Base-by-base conservation (phyloP, 64 coral and sea anemone species). In the Montipora cactus region DNA sequence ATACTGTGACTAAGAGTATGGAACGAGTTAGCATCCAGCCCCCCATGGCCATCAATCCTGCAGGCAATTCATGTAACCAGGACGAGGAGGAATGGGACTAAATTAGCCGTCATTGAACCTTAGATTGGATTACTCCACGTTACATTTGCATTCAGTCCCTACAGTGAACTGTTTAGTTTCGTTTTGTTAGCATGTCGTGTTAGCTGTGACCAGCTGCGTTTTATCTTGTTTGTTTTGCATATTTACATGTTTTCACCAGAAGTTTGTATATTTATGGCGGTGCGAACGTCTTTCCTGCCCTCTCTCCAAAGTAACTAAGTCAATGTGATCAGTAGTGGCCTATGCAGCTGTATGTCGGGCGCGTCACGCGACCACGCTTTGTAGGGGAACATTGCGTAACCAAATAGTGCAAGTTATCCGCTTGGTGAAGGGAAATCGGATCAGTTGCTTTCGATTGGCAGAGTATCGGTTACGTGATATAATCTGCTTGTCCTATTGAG, bases 21-120 rank as follows among this genome's bases (percentile, higher is more conserved):
- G 82, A 67, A 20, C 82, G 10, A 86, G 15, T 72, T 21, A 68
- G 46, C 66, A 59, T 86, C 47, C 61, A 72, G 7, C 45, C 66
- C 4, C 74, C 25, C 28, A 46, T 37, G 49, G 75, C 46, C 75
- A 77, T 16, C 44, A 47, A 13, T 14, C 44, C 75, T 14, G 14
- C 22, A 28, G 8, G 3, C 37, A 37, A 37, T 37, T 37, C 37
- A 74, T 25, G 16, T 51, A n/a, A 12, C 2, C 14, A 49, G 76
- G 76, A 78, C 16, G 76, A 50, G 47, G 76, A 78, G 44, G 76
- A 78, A 9, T 78, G 76, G 76, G 76, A 78, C 76, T 78, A 14
- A 78, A 37, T 11, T 14, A 22, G 25, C 72, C 21, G 21, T 75
- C 1, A 2, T 37, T 37, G 2, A 37, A 37, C 37, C 37, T 2